Evolutionary conservation across 92 coral and sea anemone genomes (phyloP), one percentile per base, ranked within the genome.

Genomic region (Actinernus sp.): DNA sequence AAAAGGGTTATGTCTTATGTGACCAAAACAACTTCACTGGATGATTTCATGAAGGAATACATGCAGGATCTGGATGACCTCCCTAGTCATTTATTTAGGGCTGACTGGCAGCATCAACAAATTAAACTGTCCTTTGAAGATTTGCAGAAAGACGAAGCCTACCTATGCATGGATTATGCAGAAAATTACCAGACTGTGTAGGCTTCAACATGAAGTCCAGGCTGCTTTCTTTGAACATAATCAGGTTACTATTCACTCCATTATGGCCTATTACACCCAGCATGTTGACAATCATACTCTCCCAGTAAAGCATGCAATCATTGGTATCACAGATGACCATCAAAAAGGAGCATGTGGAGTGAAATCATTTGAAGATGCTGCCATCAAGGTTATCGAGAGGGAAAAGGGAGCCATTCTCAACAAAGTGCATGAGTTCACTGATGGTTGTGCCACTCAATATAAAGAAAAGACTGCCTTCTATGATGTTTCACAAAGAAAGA

Each of bases 271-370:
- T 28, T 70, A 43, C 69, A 70, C 45, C 19, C 41, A 70, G 54
- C 16, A 47, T 38, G 10, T 57, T 27, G 68, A 56, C 26, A 70
- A 58, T 70, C 51, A 58, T 24, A 47, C 32, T 34, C 57, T 70
- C 47, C 68, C 40, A 12, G 69, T 70, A 26, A 70, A 70, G 28
- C 78, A 68, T 65, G 73, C 9, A 30, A 65, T 65, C 48, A 65
- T 65, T 26, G 73, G 73, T 45, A 27, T 64, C 22, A 29, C 72
- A 64, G 61, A 64, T 34, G 72, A 64, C 30, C 72, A 64, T 11
- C 62, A 64, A 58, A 65, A 65, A 20, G 73, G 73, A 36, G 73
- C 73, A 49, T 65, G 36, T 26, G 73, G 62, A 65, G 73, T 65
- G 21, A 65, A 65, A 36, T n/a, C 31, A 26, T 65, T 65, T 49